Evolutionary conservation across 2,888 invertebrate genomes (phyloP).

Genomic region (Melinaea menophilus): DNA sequence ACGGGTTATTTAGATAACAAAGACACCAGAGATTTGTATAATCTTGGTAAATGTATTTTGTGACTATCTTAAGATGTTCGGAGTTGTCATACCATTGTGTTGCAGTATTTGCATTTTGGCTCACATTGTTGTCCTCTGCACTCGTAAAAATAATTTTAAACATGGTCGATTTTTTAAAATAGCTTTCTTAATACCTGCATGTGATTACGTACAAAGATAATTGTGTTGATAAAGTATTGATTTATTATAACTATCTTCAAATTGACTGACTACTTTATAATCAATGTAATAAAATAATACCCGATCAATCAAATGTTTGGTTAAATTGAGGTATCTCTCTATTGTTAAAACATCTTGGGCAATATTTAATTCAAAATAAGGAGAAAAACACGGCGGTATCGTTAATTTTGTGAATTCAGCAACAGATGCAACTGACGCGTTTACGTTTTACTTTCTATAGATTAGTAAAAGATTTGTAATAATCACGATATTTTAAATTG

Average conservation of each 20-base stretch:
- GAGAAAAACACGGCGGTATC: slow-evolving; percentile 24
- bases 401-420: slow-evolving; percentile 31
- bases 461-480: slow-evolving; percentile 8
- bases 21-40: background rate
- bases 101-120: slow-evolving; percentile 66
- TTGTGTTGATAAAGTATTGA: background rate
- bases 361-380: slow-evolving; percentile 22
- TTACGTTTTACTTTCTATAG: slow-evolving; percentile 21
- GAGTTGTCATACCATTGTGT: slow-evolving; percentile 23
- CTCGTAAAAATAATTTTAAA: slow-evolving; percentile 40
- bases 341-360: slow-evolving; percentile 20
- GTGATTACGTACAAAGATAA: no score
- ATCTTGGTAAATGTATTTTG: background rate
- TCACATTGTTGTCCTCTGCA: slow-evolving; percentile 48
- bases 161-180: slow-evolving; percentile 14
- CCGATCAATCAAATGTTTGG: background rate
- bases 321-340: background rate
- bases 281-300: no score
- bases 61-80: slow-evolving; percentile 11
- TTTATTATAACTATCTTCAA: background rate
- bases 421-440: slow-evolving; percentile 33
- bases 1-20: background rate
- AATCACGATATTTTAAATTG: no score
- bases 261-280: background rate
- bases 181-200: background rate